Base-by-base conservation (phyloP, 2,797 vertebrate genomes). In the Neosalanx taihuensis region DNA sequence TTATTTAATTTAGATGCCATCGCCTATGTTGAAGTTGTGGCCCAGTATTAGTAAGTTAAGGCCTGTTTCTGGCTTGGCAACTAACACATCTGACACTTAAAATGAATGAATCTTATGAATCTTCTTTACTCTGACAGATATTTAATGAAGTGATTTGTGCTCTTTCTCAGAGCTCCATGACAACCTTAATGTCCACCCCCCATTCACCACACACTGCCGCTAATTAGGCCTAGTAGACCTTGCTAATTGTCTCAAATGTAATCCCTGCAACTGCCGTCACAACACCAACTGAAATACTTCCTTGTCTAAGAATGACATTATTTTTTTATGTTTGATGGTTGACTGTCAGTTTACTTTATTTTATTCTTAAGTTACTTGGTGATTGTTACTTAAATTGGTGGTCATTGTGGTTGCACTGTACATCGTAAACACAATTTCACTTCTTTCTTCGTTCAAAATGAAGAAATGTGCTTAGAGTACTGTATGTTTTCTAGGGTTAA, bases 151-250 rank as follows among this genome's bases (percentile, higher is more conserved):
- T 78, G 17, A n/a, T 13, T 46, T 5, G 10, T 74, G 35, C 67
- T 58, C 72, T 79, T 75, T 77, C n/a, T 61, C 64, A 64, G 60
- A 65, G 59, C 41, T 71, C 53, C 53, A 67, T 2, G 10, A 37
- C 80, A 69, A 61, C 35, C 76, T 37, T 78, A 73, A 87, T 82
- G 79, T 75, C 70, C 69, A 56, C 30, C 0, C 0, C 29, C 75
- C 72, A 76, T 85, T 81, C 35, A 79, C 85, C 70, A 80, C 61
- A 69, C 35, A 33, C 59, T 5, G 35, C 2, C 76, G 73, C 46
- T 59, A 75, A 77, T 81, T 64, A 74, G 29, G 4, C 23, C 46
- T 9, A 59, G 64, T 73, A 68, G 81, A 71, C 33, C 33, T 74
- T 74, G n/a, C 1, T 71, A 41, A 70, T 66, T 13, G 72, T 72